phyloP scores from a whole-genome alignment of 2,888 invertebrate genomes.

The Rhodophaea formosa region DNA sequence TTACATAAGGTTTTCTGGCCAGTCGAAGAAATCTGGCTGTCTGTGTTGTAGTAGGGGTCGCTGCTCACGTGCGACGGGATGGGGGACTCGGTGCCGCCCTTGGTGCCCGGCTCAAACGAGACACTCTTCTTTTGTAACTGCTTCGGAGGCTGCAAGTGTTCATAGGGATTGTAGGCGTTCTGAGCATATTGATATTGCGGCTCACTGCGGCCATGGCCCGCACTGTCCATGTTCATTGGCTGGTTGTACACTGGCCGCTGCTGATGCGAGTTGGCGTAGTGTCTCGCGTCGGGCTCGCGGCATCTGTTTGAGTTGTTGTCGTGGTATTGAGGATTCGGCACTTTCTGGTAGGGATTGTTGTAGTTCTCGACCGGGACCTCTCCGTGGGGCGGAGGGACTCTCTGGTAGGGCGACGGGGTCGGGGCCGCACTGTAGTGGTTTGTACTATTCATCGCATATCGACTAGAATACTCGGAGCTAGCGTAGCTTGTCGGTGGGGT shows the following conservation, averaged over 20 bases:
- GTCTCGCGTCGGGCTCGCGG: slow-evolving; percentile 51
- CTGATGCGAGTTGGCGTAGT: slow-evolving; percentile 59
- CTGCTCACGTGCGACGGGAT: slow-evolving; percentile 63
- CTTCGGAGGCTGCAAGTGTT: slow-evolving; percentile 83
- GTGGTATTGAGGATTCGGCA: slow-evolving; percentile 62
- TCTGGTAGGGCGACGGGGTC: slow-evolving; percentile 80
- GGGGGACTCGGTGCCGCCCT: slow-evolving; percentile 82
- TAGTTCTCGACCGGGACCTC: slow-evolving; percentile 60
- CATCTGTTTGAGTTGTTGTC: slow-evolving; percentile 50
- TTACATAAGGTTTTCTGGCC: slow-evolving; percentile 87
- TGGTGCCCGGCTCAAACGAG: slow-evolving; percentile 87
- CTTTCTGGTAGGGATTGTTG: slow-evolving; percentile 65
- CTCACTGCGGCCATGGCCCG: slow-evolving; percentile 36
- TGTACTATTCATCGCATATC: slow-evolving; percentile 63
- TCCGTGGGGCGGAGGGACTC: slow-evolving; percentile 82
- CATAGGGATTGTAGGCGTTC: slow-evolving; percentile 81
- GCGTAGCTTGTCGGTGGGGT: slow-evolving; percentile 76
- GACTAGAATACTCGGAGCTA: slow-evolving; percentile 76
- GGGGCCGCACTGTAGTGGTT: slow-evolving; percentile 53
- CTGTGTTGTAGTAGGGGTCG: slow-evolving; percentile 39
- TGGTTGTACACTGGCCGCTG: slow-evolving; percentile 66
- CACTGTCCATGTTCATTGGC: slow-evolving; percentile 51
- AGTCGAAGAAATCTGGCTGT: slow-evolving; percentile 47
- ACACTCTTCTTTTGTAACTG: slow-evolving; percentile 85
- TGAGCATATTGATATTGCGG: slow-evolving; percentile 58